phyloP scores from a whole-genome alignment of 2,888 invertebrate genomes.

The Epirrita christyi region DNA sequence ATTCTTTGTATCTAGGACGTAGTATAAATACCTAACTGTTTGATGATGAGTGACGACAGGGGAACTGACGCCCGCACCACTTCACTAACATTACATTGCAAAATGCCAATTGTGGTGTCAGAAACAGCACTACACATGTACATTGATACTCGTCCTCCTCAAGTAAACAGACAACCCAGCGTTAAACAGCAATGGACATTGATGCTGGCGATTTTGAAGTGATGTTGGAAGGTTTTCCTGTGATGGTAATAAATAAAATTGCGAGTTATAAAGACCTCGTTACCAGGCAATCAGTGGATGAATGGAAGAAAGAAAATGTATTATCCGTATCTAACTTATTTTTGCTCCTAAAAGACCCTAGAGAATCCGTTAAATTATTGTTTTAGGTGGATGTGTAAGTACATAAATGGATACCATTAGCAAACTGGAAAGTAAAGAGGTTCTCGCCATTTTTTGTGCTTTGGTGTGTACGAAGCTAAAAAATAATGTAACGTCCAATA shows the following conservation, averaged over 20 bases:
- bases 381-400: too few relatives aligned
- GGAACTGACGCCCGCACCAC: slow-evolving; percentile 56
- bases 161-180: not conserved
- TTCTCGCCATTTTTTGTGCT: too few relatives aligned
- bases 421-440: too few relatives aligned
- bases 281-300: slow-evolving; percentile 22
- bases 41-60: slow-evolving; percentile 72
- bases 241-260: slow-evolving; percentile 38
- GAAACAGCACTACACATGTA: slow-evolving; percentile 29
- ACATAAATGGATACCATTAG: too few relatives aligned
- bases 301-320: too few relatives aligned
- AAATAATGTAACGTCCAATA: too few relatives aligned
- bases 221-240: slow-evolving; percentile 5
- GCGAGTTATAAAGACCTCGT: slow-evolving; percentile 32
- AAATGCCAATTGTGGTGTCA: slow-evolving; percentile 53
- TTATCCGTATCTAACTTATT: too few relatives aligned
- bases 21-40: slow-evolving; percentile 67
- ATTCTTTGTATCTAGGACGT: slow-evolving; percentile 64
- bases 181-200: slow-evolving; percentile 9
- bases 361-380: too few relatives aligned
- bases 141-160: slow-evolving; percentile 15
- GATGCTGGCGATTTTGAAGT: slow-evolving; percentile 8
- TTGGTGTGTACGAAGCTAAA: too few relatives aligned
- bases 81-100: slow-evolving; percentile 51
- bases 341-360: too few relatives aligned